Evolutionary conservation across 1,140 invertebrate genomes (phyloP).

Genomic region (Rhopalosiphum maidis): DNA sequence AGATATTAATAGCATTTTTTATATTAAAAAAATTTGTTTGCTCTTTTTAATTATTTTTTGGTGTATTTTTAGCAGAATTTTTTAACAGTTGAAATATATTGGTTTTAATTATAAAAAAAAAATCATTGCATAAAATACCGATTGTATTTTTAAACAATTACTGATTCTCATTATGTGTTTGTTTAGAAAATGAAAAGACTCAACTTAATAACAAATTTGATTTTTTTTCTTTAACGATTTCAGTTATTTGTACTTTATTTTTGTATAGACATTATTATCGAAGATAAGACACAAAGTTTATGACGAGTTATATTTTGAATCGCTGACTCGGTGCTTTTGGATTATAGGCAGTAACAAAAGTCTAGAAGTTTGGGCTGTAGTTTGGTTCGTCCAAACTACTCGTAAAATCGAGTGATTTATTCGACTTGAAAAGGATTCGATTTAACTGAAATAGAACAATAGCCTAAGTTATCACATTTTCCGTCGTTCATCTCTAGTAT

Average conservation of each 20-base stretch:
- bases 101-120: background rate
- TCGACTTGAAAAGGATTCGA: background rate
- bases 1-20: background rate
- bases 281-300: background rate
- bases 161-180: background rate
- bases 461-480: background rate
- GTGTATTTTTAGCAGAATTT: background rate
- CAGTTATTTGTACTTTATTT: background rate
- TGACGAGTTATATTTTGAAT: background rate
- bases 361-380: background rate
- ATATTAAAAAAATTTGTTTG: background rate
- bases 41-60: background rate
- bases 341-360: background rate
- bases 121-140: background rate
- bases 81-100: background rate
- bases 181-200: background rate
- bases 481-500: too few species aligned
- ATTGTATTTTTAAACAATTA: background rate
- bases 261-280: background rate
- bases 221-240: background rate
- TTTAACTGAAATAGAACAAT: slow-evolving; percentile 15
- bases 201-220: background rate
- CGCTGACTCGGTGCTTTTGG: background rate
- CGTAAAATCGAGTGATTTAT: slow-evolving; percentile 31
- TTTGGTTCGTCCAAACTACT: background rate